Evolutionary conservation across 2,797 vertebrate species (phyloP).

Genomic region (Luscinia megarhynchos): DNA sequence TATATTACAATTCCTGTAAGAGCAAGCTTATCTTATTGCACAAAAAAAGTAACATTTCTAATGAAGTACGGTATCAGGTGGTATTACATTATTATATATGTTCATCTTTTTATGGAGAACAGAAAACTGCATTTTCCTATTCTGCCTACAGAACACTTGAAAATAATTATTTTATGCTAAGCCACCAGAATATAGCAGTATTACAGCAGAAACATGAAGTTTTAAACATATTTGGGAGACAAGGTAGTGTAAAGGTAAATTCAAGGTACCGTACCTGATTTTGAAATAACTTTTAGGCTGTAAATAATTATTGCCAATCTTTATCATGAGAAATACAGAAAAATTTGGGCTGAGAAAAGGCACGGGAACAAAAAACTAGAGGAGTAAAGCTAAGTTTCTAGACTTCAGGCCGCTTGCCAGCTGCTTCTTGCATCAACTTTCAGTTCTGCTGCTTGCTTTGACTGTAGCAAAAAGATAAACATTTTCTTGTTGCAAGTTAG

Average conservation of each 20-base stretch:
- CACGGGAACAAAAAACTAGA: not conserved
- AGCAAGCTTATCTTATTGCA: not conserved
- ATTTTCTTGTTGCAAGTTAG: conserved; percentile 8
- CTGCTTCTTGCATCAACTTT: not conserved
- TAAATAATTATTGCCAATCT: not conserved
- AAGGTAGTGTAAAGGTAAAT: not conserved
- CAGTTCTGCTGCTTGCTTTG: conserved; percentile 14
- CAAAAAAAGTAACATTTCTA: not conserved
- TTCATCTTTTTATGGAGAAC: not conserved
- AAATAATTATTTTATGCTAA: not conserved
- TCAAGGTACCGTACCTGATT: not conserved
- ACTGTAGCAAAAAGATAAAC: conserved; percentile 58
- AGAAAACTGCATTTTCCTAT: not conserved
- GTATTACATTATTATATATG: not conserved
- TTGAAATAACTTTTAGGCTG: not conserved
- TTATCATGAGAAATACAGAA: not conserved
- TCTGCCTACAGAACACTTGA: not conserved
- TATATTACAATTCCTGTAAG: not conserved
- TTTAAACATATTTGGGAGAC: not conserved
- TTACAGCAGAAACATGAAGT: not conserved
- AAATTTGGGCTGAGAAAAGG: not conserved
- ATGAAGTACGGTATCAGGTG: not conserved
- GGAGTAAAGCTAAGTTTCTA: not conserved
- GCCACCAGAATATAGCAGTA: not conserved
- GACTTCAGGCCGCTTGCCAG: conserved; percentile 4